Conservation (phyloP, 2,888 invertebrate species). For the Tillus elongatus region DNA sequence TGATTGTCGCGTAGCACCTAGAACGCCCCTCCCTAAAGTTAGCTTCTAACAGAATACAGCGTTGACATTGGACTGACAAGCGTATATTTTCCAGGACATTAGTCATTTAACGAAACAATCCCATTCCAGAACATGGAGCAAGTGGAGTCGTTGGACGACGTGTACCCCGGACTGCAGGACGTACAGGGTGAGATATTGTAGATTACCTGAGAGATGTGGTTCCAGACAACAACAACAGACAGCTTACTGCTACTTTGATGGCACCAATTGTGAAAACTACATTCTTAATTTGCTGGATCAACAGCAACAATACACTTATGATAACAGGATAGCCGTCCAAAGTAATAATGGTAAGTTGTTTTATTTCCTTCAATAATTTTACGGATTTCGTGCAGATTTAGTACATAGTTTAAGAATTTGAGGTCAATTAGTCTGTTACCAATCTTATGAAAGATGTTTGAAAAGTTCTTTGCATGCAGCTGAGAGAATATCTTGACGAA, state of each 20-base stretch:
- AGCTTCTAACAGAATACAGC: too few relatives aligned
- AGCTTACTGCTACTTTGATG: constrained; percentile 76
- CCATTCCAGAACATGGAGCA: constrained; percentile 50
- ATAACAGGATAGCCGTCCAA: too few relatives aligned
- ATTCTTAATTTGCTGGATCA: constrained; percentile 40
- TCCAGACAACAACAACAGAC: constrained; percentile 70
- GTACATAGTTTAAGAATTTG: too few relatives aligned
- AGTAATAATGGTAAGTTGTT: too few relatives aligned
- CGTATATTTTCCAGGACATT: constrained; percentile 27
- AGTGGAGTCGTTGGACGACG: constrained; percentile 77
- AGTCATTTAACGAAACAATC: constrained; percentile 29
- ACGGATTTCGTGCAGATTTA: too few relatives aligned
- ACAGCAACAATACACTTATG: constrained; percentile 19
- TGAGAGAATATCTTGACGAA: too few relatives aligned
- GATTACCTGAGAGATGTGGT: constrained; percentile 63
- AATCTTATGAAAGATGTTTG: too few relatives aligned
- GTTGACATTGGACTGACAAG: neutral
- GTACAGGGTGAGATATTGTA: constrained; percentile 67
- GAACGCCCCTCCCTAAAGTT: too few relatives aligned
- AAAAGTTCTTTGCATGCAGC: too few relatives aligned
- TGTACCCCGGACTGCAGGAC: constrained; percentile 76
- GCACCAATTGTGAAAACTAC: constrained; percentile 70
- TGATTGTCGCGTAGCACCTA: too few relatives aligned
- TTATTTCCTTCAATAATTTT: too few relatives aligned
- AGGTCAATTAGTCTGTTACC: too few relatives aligned